Conservation (phyloP, 2,113 vertebrate species). For the Pedionomus torquatus region DNA sequence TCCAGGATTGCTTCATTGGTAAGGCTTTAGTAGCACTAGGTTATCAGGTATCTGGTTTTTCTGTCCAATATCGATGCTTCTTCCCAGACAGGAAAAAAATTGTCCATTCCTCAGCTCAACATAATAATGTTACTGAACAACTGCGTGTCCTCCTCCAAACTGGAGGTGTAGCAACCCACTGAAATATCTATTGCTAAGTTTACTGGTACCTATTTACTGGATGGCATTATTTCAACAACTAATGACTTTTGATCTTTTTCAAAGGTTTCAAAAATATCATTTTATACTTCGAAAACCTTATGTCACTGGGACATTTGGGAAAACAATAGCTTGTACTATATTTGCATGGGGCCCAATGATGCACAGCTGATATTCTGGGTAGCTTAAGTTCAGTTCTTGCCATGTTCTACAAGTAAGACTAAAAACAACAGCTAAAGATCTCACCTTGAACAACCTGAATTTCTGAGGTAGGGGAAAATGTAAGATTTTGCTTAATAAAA, state of each 20-base stretch:
- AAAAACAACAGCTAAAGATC: background rate
- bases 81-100: background rate
- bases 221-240: background rate
- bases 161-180: background rate
- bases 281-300: background rate
- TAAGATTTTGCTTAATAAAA: background rate
- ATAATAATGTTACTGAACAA: background rate
- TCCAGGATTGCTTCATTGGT: background rate
- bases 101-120: background rate
- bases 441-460: background rate
- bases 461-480: background rate
- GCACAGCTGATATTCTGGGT: background rate
- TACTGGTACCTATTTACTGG: background rate
- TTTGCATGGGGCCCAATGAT: background rate
- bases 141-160: background rate
- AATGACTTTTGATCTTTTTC: background rate
- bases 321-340: background rate
- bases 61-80: background rate
- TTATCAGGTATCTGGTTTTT: background rate
- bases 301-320: background rate
- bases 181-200: background rate
- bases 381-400: background rate
- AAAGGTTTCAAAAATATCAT: background rate
- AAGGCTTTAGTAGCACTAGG: background rate
- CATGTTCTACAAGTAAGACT: background rate